A percentile compares a stretch with the other conserved stretches of the same genome.
phyloP scores from a whole-genome alignment of 2,797 vertebrate genomes.

The Manis pentadactyla region DNA sequence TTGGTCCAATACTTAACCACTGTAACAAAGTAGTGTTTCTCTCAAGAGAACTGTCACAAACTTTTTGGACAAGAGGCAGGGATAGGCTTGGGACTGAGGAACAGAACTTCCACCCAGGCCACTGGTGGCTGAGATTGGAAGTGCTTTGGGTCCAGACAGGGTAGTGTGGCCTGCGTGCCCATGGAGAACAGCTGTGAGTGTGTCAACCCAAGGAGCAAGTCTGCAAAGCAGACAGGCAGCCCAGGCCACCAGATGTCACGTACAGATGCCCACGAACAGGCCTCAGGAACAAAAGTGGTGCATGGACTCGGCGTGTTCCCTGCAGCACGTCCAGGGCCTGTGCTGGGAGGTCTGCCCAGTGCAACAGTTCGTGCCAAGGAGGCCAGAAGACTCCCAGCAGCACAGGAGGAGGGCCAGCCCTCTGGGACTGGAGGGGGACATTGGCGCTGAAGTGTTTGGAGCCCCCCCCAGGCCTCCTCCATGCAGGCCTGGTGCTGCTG shows the following conservation, averaged over 20 bases:
- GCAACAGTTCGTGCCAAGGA: not conserved
- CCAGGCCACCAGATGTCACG: not conserved
- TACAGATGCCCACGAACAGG: not conserved
- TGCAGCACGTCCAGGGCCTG: not conserved
- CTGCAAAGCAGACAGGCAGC: not conserved
- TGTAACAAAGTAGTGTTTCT: not conserved
- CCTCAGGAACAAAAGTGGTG: not conserved
- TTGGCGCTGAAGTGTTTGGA: fast-evolving
- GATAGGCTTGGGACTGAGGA: not conserved
- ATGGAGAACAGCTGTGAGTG: not conserved
- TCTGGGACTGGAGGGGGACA: not conserved
- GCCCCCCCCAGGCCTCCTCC: not conserved
- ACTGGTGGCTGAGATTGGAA: not conserved
- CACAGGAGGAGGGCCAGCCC: not conserved
- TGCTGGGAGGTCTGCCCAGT: not conserved
- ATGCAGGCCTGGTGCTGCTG: fast-evolving
- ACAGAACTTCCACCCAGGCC: not conserved
- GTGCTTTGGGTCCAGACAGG: no score
- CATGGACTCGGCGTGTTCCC: not conserved
- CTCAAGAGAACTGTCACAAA: not conserved
- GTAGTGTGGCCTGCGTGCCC: not conserved
- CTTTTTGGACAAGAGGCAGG: not conserved
- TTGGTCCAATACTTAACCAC: not conserved
- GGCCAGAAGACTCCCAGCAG: not conserved
- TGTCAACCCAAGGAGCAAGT: not conserved